phyloP scores from a whole-genome alignment of 2,797 vertebrate species.

The Argya squamiceps region DNA sequence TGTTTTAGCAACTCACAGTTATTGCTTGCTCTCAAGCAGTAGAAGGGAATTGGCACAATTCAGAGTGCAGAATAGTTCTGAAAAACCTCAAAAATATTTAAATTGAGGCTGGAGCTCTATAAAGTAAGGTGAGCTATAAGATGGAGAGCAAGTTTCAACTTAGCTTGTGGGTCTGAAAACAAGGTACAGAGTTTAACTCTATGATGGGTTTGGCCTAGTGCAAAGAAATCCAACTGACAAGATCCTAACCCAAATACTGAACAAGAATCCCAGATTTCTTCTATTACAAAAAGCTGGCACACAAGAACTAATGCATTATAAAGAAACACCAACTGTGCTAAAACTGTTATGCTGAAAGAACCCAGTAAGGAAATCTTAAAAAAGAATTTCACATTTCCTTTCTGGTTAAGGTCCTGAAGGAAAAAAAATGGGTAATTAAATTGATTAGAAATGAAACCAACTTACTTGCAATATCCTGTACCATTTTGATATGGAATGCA shows the following conservation, averaged over 20 bases:
- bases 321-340: not conserved
- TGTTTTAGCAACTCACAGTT: not conserved
- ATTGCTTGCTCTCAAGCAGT: not conserved
- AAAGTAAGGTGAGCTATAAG: not conserved
- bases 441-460: not conserved
- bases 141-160: not conserved
- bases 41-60: not conserved
- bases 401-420: not conserved
- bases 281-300: not conserved
- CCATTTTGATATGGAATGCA: slow-evolving; percentile 87
- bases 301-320: not conserved
- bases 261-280: not conserved
- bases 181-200: not conserved
- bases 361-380: not conserved
- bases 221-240: not conserved
- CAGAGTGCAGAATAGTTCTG: not conserved
- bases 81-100: not conserved
- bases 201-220: accelerated
- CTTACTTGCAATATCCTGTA: slow-evolving; percentile 94
- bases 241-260: not conserved
- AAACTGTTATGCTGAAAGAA: not conserved
- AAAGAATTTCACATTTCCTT: not conserved
- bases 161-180: not conserved
- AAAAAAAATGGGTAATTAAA: not conserved
- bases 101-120: not conserved